phyloP scores from a whole-genome alignment of 2,797 vertebrate genomes.

The Mastacembelus armatus region DNA sequence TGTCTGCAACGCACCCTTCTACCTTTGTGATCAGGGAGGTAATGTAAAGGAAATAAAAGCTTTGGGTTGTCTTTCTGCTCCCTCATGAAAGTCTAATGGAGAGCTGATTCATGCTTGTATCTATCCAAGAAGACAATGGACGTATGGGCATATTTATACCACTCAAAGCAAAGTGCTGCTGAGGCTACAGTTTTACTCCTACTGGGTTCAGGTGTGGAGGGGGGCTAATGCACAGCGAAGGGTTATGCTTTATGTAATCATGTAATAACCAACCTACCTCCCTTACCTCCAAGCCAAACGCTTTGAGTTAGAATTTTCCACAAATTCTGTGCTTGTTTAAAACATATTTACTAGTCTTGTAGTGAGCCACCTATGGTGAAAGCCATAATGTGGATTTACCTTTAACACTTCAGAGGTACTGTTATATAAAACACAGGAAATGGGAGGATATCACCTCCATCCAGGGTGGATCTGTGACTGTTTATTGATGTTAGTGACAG shows the following conservation, averaged over 20 bases:
- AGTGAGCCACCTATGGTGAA: neutral
- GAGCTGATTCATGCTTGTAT: slow-evolving; percentile 74
- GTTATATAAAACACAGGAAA: neutral
- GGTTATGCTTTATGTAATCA: slow-evolving; percentile 66
- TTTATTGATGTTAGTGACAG: slow-evolving; percentile 20
- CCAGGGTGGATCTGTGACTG: neutral
- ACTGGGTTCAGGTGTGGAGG: slow-evolving; percentile 72
- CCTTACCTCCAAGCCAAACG: slow-evolving; percentile 40
- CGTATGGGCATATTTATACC: slow-evolving; percentile 64
- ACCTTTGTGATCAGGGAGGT: slow-evolving; percentile 56
- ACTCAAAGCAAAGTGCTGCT: slow-evolving; percentile 74
- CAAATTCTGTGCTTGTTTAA: slow-evolving; percentile 27
- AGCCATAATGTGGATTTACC: neutral
- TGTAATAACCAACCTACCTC: slow-evolving; percentile 60
- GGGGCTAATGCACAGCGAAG: slow-evolving; percentile 70
- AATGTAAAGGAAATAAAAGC: slow-evolving; percentile 72
- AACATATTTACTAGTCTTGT: slow-evolving; percentile 17
- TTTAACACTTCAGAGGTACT: slow-evolving; percentile 5
- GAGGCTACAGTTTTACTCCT: slow-evolving; percentile 74
- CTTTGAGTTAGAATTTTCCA: slow-evolving; percentile 43
- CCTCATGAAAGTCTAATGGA: slow-evolving; percentile 77
- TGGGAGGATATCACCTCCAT: neutral
- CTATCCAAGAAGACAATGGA: slow-evolving; percentile 69
- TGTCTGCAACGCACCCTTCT: slow-evolving; percentile 50
- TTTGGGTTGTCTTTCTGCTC: slow-evolving; percentile 69